Evolutionary conservation across 2,797 vertebrate genomes (phyloP), one percentile per base, ranked within the genome.

Genomic region (Sphaeramia orbicularis): DNA sequence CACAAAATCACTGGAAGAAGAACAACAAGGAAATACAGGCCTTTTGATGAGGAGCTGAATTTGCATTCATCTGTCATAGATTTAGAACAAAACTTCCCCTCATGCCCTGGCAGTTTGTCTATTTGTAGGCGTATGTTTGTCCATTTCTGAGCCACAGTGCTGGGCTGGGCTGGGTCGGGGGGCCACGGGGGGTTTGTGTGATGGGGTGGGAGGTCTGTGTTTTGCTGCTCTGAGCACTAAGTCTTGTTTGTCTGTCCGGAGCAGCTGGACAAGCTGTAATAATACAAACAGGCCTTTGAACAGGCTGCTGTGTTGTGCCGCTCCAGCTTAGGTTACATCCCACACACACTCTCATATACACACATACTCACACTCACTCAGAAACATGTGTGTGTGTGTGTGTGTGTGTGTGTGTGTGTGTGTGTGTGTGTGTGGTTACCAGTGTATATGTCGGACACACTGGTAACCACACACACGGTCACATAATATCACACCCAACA

Each of bases 221-320:
- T 91, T 89, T 91, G 88, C 85, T 82, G 91, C 89, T 86, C 78
- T 9, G 83, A 88, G 90, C 90, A 89, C 84, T 89, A 85, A 93
- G 91, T 86, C 90, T 89, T 95, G 93, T 94, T 94, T 94, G 93
- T 93, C 93, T 91, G 89, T 93, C 86, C 86, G 21, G 79, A 91
- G 90, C 93, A 95, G 94, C 93, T 93, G 94, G 91, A 83, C 93
- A 94, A 94, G 93, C 94, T 94, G 93, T 90, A 94, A 94, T 92
- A 95, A 95, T 93, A 95, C 92, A 94, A 94, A 94, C 85, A 93
- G 81, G 81, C 91, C 92, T 93, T 94, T 94, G 92, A 94, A 93
- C 91, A 91, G 84, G 88, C 86, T 86, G 86, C 89, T 89, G 88
- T 92, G 92, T 94, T 93, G 91, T 93, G 91, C 88, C 44, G 92